Conservation (phyloP, 2,797 vertebrate species). For the Hypotaenidia okinawae region DNA sequence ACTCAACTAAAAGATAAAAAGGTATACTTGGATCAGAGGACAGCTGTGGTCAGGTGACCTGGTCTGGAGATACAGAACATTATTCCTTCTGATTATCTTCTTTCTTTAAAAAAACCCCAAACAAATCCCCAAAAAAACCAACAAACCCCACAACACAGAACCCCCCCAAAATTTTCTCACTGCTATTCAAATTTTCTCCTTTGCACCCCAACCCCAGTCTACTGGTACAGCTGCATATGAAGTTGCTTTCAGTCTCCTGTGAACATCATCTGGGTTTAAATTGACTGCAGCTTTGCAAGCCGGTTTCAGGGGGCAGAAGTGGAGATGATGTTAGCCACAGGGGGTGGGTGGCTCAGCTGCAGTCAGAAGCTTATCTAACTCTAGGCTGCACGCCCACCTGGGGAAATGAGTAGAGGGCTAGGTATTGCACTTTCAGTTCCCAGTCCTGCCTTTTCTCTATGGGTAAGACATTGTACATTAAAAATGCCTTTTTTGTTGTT, state of each 20-base stretch:
- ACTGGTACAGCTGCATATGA: neutral
- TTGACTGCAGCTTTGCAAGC: neutral
- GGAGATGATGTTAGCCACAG: neutral
- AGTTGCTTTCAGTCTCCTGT: neutral
- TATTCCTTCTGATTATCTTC: neutral
- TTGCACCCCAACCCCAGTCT: neutral
- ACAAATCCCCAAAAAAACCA: too few relatives aligned
- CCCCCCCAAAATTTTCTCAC: neutral
- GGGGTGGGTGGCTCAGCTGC: accelerated
- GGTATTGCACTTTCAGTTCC: too few relatives aligned
- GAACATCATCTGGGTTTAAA: neutral
- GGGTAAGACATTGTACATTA: neutral
- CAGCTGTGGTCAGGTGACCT: neutral
- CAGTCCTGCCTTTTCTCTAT: too few relatives aligned
- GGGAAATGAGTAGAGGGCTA: neutral
- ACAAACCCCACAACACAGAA: too few relatives aligned
- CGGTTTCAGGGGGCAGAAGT: neutral
- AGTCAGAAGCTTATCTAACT: neutral
- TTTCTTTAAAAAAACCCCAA: neutral
- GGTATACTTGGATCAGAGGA: neutral
- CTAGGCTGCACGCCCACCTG: neutral
- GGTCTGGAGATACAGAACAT: neutral
- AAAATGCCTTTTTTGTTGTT: neutral
- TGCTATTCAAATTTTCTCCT: neutral
- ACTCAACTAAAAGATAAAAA: neutral